Base-by-base conservation (phyloP, 2,113 vertebrate genomes). In the Capreolus pygargus region DNA sequence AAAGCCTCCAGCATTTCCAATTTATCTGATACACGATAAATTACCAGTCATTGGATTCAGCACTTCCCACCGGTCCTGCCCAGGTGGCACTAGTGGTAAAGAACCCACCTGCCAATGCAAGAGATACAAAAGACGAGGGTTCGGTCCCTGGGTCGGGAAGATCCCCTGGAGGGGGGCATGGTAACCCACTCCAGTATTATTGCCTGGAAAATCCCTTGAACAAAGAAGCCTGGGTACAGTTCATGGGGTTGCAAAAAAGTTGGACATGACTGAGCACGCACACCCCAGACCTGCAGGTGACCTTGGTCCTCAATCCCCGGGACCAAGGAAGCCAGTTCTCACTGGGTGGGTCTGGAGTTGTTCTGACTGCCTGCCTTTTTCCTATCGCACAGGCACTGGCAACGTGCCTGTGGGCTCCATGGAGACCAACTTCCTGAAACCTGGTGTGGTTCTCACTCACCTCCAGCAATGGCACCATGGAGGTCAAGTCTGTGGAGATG, bases 341-440 rank as follows among this genome's bases (percentile, higher is more conserved):
- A 30, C 23, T 30, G 28, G n/a, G 55, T 33, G 19, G 12, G 10
- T 61, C 23, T 67, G 27, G 78, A 57, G 33, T 33, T 17, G 17
- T 15, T 14, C 64, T 83, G 85, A 28, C 21, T 90, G 7, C 17
- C 47, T 86, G 5, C 13, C 55, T 23, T 47, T 89, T 25, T 39
- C n/a, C 19, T 23, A 6, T 0, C 1, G n/a, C 4, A 64, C 16
- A 70, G 52, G 47, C 43, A 52, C 57, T 36, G 83, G 50, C 27
- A 74, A 50, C 0, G 15, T 97, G 54, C 78, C 74, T 17, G 11
- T 57, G 95, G 96, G 97, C 92, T 64, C 33, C 0, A 70, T 96
- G 17, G 76, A 76, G 43, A 95, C 97, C 2, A 91, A 95, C 14
- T 8, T 97, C 87, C 39, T 98, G 92, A 98, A 98, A 86, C 45